These are phyloP conservation scores for Sinocyclocheilus rhinocerous DNA, from an alignment of 2,113 vertebrate species.

Conservation along the genomic window DNA sequence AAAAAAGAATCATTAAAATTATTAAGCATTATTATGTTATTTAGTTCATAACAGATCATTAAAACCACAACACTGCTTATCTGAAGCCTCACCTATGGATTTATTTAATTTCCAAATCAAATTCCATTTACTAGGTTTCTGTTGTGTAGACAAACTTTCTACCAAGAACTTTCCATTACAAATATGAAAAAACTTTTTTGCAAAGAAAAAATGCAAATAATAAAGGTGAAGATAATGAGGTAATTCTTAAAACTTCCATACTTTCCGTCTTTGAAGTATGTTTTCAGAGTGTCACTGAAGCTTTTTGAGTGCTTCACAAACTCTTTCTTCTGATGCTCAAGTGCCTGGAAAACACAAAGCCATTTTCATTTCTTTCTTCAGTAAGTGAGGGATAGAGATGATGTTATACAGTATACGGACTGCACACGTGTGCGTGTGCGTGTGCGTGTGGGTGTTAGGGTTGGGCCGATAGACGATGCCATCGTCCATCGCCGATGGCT, in stretches of 20 bases:
- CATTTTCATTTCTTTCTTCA: neutral
- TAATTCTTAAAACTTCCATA: conserved; percentile 81
- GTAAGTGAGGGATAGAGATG: neutral
- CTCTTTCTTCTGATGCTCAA: conserved; percentile 99
- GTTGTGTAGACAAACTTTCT: too few species aligned
- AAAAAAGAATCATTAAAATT: too few species aligned
- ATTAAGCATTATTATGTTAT: too few species aligned
- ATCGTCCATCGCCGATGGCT: too few species aligned
- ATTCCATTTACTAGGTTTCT: too few species aligned
- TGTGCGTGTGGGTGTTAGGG: too few species aligned
- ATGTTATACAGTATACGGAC: neutral
- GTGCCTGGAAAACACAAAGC: conserved; percentile 79
- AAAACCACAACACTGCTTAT: too few species aligned
- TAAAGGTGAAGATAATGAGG: neutral
- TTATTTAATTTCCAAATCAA: too few species aligned
- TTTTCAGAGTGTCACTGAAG: conserved; percentile 99
- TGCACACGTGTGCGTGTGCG: neutral
- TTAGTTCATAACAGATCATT: too few species aligned
- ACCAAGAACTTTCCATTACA: neutral
- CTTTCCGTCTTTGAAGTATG: conserved; percentile 99
- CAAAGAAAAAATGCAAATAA: neutral
- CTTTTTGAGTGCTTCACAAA: conserved; percentile 99
- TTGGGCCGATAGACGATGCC: too few species aligned
- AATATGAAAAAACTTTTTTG: neutral
- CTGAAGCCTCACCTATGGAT: too few species aligned